Percentiles rank a stretch among this genome's conserved stretches.
phyloP scores from a whole-genome alignment of 2,113 vertebrate species.

The Irena cyanogastra region DNA sequence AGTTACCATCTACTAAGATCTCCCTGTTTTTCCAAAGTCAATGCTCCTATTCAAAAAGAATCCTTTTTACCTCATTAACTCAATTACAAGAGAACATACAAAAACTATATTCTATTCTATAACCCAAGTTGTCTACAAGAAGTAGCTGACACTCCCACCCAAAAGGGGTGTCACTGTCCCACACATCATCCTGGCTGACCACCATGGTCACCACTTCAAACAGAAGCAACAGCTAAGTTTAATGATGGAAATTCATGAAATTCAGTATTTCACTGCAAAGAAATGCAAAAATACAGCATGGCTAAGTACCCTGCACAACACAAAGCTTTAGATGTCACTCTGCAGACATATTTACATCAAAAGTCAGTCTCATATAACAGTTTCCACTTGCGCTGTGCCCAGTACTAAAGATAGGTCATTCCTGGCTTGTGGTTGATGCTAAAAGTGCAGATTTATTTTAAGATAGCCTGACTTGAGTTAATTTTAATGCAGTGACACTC shows the following conservation, averaged over 20 bases:
- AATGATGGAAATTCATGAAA: not conserved
- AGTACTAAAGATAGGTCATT: constrained; percentile 29
- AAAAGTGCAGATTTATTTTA: constrained; percentile 41
- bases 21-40: not conserved
- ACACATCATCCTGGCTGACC: not conserved
- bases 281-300: not conserved
- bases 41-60: not conserved
- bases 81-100: not conserved
- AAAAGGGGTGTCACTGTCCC: not conserved
- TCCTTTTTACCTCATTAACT: not conserved
- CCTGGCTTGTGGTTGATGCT: not conserved
- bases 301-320: not conserved
- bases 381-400: not conserved
- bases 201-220: not conserved
- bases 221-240: not conserved
- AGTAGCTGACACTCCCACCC: not conserved
- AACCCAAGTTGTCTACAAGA: not conserved
- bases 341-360: not conserved
- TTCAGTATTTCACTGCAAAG: not conserved
- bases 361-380: not conserved
- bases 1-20: not conserved
- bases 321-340: not conserved
- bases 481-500: constrained; percentile 37
- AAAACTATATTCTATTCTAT: not conserved
- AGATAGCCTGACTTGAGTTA: constrained; percentile 24